Evolutionary conservation across 1,140 invertebrate species (phyloP).

Genomic region (Homalodisca vitripennis): DNA sequence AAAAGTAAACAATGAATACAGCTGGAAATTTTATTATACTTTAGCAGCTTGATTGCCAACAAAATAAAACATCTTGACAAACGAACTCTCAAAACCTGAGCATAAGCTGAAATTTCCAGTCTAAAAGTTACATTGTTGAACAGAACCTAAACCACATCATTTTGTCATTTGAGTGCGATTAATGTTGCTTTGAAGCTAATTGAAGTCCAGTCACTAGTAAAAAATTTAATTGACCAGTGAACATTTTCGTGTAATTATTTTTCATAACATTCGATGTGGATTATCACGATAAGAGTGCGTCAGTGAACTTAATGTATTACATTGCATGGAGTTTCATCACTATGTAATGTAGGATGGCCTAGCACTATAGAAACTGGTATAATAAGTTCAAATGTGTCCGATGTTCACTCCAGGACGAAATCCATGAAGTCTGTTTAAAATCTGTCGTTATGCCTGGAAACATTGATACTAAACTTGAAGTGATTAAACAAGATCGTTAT

Average conservation of each 20-base stretch:
- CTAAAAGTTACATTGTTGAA: background rate
- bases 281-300: background rate
- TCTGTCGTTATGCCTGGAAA: background rate
- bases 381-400: background rate
- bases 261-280: background rate
- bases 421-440: background rate
- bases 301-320: background rate
- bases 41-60: too few species aligned
- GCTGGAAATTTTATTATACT: too few species aligned
- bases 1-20: too few species aligned
- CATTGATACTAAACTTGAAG: background rate
- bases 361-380: too few species aligned
- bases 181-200: background rate
- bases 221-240: background rate
- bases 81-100: too few species aligned
- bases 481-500: too few species aligned
- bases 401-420: background rate
- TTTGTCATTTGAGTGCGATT: background rate
- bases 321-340: background rate
- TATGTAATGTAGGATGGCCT: background rate
- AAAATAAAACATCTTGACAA: too few species aligned
- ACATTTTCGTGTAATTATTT: background rate
- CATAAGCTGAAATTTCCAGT: background rate
- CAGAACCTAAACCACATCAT: background rate
- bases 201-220: background rate